Conservation (phyloP, 1,140 invertebrate genomes). For the Ganaspis sp. region DNA sequence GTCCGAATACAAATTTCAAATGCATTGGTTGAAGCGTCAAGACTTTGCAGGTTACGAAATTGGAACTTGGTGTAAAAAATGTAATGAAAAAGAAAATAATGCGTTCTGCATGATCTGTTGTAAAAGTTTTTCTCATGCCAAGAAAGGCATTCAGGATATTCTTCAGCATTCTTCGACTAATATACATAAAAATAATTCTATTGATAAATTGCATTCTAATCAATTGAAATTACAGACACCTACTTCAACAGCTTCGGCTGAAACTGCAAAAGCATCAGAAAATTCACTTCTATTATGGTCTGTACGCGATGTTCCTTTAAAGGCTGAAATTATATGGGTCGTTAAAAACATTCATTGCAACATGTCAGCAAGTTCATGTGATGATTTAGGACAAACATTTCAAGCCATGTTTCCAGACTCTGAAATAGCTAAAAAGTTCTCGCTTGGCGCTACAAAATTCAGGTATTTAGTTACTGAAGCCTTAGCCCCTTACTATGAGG, state of each 20-base stretch:
- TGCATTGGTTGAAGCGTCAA: background rate
- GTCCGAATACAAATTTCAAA: background rate
- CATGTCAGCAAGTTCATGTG: background rate
- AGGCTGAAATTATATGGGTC: background rate
- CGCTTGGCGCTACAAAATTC: background rate
- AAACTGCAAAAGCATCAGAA: background rate
- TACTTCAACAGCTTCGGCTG: background rate
- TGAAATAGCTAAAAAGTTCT: background rate
- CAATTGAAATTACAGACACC: background rate
- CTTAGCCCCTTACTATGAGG: background rate
- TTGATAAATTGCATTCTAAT: background rate
- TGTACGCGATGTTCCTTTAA: background rate
- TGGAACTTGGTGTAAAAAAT: background rate
- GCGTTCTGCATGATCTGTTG: background rate
- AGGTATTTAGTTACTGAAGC: background rate
- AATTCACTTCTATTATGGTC: background rate
- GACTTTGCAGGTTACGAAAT: background rate
- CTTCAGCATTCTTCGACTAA: background rate
- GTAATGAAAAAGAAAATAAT: background rate
- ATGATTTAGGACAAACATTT: background rate
- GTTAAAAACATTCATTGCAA: background rate
- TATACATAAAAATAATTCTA: background rate
- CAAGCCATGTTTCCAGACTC: background rate
- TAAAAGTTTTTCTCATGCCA: background rate
- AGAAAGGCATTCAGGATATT: background rate